Evolutionary conservation across 2,888 invertebrate species (phyloP), one percentile per base, ranked within the genome.

Genomic region (Pristionchus arcanus): DNA sequence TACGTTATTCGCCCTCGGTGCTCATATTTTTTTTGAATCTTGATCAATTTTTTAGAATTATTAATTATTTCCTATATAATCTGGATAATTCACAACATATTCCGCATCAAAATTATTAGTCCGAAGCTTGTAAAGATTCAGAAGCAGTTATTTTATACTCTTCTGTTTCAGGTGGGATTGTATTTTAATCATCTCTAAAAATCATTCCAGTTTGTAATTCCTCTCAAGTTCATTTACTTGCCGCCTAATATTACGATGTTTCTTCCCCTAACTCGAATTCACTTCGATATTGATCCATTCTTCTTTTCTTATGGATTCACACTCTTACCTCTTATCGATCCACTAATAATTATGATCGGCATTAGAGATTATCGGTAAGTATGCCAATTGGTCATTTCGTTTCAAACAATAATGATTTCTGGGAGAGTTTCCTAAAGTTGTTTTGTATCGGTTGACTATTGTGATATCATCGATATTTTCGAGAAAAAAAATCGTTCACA

Each of bases 241-340:
- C 68, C 68, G 16, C 16, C 68, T 1, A 19, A 19, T 11, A 71
- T 71, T 15, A 13, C 19, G 11, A 34, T 34, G 31, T 34, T 71
- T 31, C 68, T 71, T 16, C 68, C 34, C 16, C 31, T 71, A 15
- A 34, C 68, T 34, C 68, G 31, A 19, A 31, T 71, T 4, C 28
- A 71, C 31, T 2, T 71, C 19, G 68, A 71, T 34, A 71, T 71
- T 34, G 31, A 21, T 13, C 68, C 68, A 3, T 71, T 71, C 68
- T 34, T 71, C 68, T 71, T 71, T 19, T 31, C 68, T 34, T 71
- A 71, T 71, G 68, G 68, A 71, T 71, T 71, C 68, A 34, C 68
- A 9, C 34, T 71, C 34, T 71, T 71, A 19, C 68, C 68, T 71
- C 34, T 71, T 15, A 31, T 71, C 68, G 68, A 71, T 19, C 4